A percentile compares a stretch with the other conserved stretches of the same genome.
Evolutionary conservation across 2,797 vertebrate species (phyloP).

Genomic region (Schizopygopsis pylzovi): DNA sequence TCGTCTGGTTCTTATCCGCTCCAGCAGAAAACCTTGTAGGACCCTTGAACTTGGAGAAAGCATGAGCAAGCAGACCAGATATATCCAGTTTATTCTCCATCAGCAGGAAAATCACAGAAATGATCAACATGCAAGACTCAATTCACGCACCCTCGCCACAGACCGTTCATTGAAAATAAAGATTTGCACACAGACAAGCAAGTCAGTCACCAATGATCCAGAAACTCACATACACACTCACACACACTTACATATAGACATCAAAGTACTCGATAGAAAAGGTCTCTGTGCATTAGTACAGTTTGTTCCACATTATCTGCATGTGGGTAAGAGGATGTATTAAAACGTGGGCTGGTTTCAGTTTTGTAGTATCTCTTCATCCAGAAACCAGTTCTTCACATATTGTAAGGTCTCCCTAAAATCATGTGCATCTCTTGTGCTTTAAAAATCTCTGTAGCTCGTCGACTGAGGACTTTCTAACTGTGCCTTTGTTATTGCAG

Average conservation of each 20-base stretch:
- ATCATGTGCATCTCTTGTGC: conserved; percentile 52
- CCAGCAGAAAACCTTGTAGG: neutral
- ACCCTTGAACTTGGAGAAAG: neutral
- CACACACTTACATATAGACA: conserved; percentile 47
- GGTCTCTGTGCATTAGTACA: conserved; percentile 47
- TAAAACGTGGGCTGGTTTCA: conserved; percentile 58
- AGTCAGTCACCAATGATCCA: conserved; percentile 54
- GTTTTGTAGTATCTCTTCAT: conserved; percentile 19
- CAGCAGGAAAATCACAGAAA: conserved; percentile 61
- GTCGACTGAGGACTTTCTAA: conserved; percentile 17
- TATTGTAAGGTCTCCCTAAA: conserved; percentile 36
- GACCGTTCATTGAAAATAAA: conserved; percentile 54
- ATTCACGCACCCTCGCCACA: conserved; percentile 53
- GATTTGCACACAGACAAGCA: conserved; percentile 58
- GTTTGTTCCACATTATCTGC: conserved; percentile 50
- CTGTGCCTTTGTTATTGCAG: conserved; percentile 64
- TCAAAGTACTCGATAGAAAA: conserved; percentile 55
- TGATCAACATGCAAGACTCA: conserved; percentile 63
- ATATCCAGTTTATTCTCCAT: conserved; percentile 64
- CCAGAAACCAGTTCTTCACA: conserved; percentile 39
- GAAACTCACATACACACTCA: conserved; percentile 32
- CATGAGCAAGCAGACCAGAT: conserved; percentile 38
- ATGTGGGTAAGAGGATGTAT: conserved; percentile 42
- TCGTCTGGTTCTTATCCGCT: neutral
- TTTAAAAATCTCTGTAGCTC: conserved; percentile 46